Base-by-base conservation (phyloP, 37 sponge, comb jelly and placozoan genomes). In the Aphrocallistes beatrix region DNA sequence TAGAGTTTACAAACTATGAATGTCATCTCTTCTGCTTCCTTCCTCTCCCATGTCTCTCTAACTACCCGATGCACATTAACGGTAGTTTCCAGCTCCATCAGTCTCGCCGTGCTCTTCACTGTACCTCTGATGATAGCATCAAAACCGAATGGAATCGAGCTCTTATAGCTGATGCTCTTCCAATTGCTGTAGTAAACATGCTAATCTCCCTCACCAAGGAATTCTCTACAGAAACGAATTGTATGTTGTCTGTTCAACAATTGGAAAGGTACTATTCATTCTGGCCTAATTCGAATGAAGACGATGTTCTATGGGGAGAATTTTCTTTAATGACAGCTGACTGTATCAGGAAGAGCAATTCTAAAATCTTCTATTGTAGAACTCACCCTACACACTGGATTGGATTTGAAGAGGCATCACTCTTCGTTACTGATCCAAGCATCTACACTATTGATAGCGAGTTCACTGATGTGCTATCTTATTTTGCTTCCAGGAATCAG, bases 111-210 rank as follows among this genome's bases (percentile, higher is more conserved):
- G 75, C 75, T 25, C 75, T 60, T 30, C 34, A 60, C 21, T 60
- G 25, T 30, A 60, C 75, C 3, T 32, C 75, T 6, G 75, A 60
- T 60, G 25, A 6, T 13, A 60, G 32, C 75, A 60, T 60, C 10
- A 19, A 28, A 25, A 81, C 39, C 16, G 37, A 75, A 1, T 92
- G 93, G 93, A 92, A 92, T 38, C 36, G 37, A 49, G 40, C 51
- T 13, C 51, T 92, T 21, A 32, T 87, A 0, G n/a, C 36, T 32
- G 86, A 82, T 39, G 86, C 88, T 1, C 83, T 92, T 36, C 51
- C 36, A 36, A 23, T 81, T 16, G 88, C 88, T 36, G 82, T 86
- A 38, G 47, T 84, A 0, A 38, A 50, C 40, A 36, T 82, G 36
- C 83, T 92, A 36, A 28, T 34, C 23, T 1, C 39, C 23, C 81